phyloP scores from a whole-genome alignment of 2,113 vertebrate genomes.

The Prionailurus bengalensis region DNA sequence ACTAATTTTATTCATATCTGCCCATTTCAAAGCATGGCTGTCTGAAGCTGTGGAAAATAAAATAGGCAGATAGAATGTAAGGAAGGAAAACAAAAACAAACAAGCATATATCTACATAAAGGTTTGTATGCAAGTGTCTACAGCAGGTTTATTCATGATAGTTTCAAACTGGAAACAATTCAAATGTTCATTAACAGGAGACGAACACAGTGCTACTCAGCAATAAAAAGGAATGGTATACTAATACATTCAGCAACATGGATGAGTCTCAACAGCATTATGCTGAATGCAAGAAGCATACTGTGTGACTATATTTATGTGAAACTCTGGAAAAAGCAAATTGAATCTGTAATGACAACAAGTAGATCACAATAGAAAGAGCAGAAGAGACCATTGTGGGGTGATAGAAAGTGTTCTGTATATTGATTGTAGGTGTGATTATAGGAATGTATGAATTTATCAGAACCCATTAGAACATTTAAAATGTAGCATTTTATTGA shows the following conservation, averaged over 20 bases:
- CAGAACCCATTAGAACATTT: conserved; percentile 14
- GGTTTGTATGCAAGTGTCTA: neutral
- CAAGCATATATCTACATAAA: neutral
- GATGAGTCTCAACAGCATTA: neutral
- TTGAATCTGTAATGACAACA: neutral
- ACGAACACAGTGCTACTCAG: neutral
- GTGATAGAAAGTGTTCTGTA: neutral
- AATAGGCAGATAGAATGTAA: neutral
- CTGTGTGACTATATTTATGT: neutral
- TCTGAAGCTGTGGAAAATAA: neutral
- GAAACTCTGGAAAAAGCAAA: neutral
- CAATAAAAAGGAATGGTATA: neutral
- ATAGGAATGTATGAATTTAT: neutral
- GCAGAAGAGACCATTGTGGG: neutral
- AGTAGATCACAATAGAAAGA: neutral
- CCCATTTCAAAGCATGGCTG: neutral
- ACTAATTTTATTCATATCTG: neutral
- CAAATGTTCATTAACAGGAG: neutral
- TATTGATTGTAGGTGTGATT: neutral
- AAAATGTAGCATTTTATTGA: neutral
- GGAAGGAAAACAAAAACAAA: neutral
- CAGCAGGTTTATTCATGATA: neutral
- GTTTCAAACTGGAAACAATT: neutral
- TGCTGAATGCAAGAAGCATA: neutral
- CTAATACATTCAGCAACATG: neutral